These are phyloP conservation scores for Bucorvus abyssinicus DNA, from an alignment of 2,797 vertebrate genomes.

Conservation along the genomic window DNA sequence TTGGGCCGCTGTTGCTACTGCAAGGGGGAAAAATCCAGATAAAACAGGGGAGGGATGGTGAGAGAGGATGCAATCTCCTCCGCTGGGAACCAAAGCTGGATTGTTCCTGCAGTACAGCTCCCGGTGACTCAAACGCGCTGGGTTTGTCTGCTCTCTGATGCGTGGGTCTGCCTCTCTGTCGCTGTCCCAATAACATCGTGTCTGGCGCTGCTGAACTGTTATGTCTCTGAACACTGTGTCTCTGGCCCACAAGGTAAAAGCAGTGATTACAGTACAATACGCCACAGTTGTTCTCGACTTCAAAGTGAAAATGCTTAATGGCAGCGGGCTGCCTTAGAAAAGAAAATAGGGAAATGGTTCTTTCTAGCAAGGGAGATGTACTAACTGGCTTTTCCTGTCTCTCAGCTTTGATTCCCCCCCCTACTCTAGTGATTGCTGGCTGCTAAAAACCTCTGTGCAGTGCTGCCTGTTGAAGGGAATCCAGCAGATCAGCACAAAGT, in stretches of 20 bases:
- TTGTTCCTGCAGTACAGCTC: neutral
- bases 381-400: conserved; percentile 44
- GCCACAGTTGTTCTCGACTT: neutral
- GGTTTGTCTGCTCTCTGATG: conserved; percentile 17
- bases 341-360: conserved; percentile 7
- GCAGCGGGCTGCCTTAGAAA: neutral
- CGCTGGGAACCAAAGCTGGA: neutral
- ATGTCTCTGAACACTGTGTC: conserved; percentile 11
- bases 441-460: neutral
- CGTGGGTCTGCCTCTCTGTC: neutral
- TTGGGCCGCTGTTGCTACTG: neutral
- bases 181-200: conserved; percentile 27
- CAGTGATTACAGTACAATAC: neutral
- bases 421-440: neutral
- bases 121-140: neutral
- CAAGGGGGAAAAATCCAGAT: conserved; percentile 8
- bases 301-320: neutral
- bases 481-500: neutral
- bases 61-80: neutral
- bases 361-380: conserved; percentile 33
- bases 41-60: neutral
- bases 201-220: conserved; percentile 21
- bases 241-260: conserved; percentile 24
- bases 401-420: conserved; percentile 17
- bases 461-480: neutral